phyloP scores from a whole-genome alignment of 2,797 vertebrate species.

The Columba guinea region DNA sequence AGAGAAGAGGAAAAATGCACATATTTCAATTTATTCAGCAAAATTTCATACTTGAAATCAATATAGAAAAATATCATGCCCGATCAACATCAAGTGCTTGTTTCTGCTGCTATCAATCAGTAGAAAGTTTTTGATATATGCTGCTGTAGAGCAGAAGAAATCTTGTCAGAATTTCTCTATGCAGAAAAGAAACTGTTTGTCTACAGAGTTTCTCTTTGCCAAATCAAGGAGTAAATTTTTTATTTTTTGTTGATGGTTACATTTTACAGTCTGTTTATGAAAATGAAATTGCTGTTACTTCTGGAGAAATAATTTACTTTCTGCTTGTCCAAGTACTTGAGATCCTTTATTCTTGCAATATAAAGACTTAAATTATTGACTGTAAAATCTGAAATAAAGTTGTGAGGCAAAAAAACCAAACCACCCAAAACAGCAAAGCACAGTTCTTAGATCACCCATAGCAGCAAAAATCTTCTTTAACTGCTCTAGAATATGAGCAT shows the following conservation, averaged over 20 bases:
- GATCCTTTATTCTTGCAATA: not conserved
- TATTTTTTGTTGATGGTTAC: not conserved
- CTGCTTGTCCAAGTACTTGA: not conserved
- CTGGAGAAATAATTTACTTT: not conserved
- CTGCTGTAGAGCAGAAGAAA: not conserved
- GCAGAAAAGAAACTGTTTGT: not conserved
- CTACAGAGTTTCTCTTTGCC: not conserved
- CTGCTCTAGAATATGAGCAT: not conserved
- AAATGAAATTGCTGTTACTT: not conserved
- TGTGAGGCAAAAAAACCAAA: not conserved
- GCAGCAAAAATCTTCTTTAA: not conserved
- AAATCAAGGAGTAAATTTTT: not conserved
- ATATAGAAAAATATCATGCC: not conserved
- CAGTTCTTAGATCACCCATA: not conserved
- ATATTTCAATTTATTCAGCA: not conserved
- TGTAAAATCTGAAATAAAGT: not conserved
- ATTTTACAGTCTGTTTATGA: not conserved
- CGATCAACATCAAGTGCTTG: conserved; percentile 16
- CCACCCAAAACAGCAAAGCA: not conserved
- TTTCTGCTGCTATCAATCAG: conserved; percentile 10
- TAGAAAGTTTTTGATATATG: not conserved
- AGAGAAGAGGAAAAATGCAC: not conserved
- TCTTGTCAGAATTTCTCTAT: not conserved
- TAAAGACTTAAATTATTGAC: not conserved
- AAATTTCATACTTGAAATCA: conserved; percentile 1